Conservation (phyloP, 2,888 invertebrate species). For the Diachrysia chrysitis region DNA sequence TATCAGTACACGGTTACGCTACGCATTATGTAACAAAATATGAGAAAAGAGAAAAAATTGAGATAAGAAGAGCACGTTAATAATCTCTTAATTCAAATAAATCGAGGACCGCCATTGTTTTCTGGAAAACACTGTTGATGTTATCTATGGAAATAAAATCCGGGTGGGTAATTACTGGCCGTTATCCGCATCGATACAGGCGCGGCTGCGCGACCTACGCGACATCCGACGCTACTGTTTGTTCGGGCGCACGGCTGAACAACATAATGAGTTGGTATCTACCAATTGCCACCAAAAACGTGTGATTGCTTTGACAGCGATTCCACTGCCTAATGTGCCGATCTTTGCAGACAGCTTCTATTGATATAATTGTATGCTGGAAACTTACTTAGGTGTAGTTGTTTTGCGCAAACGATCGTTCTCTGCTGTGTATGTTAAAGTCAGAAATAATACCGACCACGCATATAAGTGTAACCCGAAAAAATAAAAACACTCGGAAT, state of each 20-base stretch:
- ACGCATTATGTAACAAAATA: not conserved
- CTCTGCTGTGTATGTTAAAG: conserved; percentile 33
- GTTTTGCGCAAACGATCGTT: conserved; percentile 15
- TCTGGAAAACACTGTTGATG: conserved; percentile 57
- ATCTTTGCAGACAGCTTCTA: conserved; percentile 29
- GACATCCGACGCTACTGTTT: conserved; percentile 37
- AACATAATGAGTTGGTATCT: conserved; percentile 56
- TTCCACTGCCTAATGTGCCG: conserved; percentile 38
- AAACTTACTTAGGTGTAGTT: conserved; percentile 13
- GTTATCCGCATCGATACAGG: conserved; percentile 64
- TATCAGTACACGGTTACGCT: not conserved
- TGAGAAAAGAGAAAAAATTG: not conserved
- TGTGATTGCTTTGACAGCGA: conserved; percentile 53
- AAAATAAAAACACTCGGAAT: conserved; percentile 57
- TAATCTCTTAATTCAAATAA: conserved; percentile 66
- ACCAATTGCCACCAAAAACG: conserved; percentile 47
- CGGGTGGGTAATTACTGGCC: conserved; percentile 63
- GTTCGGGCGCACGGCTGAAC: conserved; percentile 54
- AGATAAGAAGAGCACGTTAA: conserved; percentile 44
- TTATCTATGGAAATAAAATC: conserved; percentile 71
- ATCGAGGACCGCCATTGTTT: conserved; percentile 59
- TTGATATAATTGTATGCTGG: conserved; percentile 35
- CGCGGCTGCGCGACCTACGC: conserved; percentile 44
- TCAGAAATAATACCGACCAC: conserved; percentile 46
- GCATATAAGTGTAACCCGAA: conserved; percentile 47